These are phyloP conservation scores for Seriola rivoliana DNA, from an alignment of 2,113 vertebrate species.

Conservation along the genomic window DNA sequence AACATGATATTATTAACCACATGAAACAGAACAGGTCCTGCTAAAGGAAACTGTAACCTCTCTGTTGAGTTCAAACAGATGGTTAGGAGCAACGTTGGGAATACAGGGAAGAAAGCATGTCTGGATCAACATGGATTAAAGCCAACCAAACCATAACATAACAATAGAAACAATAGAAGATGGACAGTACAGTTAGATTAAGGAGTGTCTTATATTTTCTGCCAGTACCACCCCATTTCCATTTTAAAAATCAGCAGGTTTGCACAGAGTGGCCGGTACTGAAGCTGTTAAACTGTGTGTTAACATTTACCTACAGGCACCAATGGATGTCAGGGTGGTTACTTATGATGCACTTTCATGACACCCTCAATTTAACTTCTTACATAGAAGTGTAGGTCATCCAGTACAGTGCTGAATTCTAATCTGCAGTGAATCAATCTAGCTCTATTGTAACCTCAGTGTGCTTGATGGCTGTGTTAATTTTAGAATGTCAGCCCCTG, in stretches of 20 bases:
- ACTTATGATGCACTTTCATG: neutral
- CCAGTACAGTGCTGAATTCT: constrained; percentile 4
- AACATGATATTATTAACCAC: constrained; percentile 19
- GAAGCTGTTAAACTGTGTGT: neutral
- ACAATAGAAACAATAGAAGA: constrained; percentile 10
- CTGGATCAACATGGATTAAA: constrained; percentile 15
- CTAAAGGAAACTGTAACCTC: constrained; percentile 35
- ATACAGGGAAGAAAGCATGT: neutral
- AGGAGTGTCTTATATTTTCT: neutral
- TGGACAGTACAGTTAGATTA: neutral
- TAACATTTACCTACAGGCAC: neutral
- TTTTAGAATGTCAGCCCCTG: constrained; percentile 61
- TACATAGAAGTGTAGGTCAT: neutral
- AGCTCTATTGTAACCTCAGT: constrained; percentile 17
- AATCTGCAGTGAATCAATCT: constrained; percentile 30
- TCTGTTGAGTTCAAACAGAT: constrained; percentile 39
- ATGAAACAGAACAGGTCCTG: constrained; percentile 38
- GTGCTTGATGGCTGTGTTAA: constrained; percentile 49
- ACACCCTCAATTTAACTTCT: neutral
- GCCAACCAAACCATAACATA: neutral
- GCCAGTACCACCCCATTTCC: neutral
- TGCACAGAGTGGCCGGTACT: neutral
- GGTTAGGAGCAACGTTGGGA: neutral
- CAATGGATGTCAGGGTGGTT: neutral
- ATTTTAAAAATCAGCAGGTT: neutral